Evolutionary conservation across 1,140 invertebrate species (phyloP), one percentile per base, ranked within the genome.

Genomic region (Drosophila pandora): DNA sequence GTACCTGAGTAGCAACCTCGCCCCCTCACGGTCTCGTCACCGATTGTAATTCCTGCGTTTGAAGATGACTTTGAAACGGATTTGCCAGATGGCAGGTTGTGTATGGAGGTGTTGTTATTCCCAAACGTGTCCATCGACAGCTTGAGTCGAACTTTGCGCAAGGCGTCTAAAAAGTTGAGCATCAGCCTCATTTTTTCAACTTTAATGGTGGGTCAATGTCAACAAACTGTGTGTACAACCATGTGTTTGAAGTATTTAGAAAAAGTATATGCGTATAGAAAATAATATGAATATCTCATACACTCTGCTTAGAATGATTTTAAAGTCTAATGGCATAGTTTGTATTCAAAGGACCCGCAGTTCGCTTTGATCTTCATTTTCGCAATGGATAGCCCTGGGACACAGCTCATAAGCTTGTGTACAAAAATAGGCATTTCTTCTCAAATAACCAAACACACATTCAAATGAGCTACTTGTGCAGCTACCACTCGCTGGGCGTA

Each of bases 381-480:
- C n/a, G 32, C 43, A 32, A 37, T 21, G 25, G 17, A 37, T 57
- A 28, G 63, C 49, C 43, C 57, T 28, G 41, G 32, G 57, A 10
- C 30, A 23, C 43, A 22, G 13, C 58, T 22, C 32, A 49, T 58
- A 63, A 21, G 41, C n/a, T n/a, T 25, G 21, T 3, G 23, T 22
- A 45, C 60, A 48, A 65, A 50, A 32, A 25, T 34, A 34, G 28
- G 25, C 47, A 30, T 28, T 30, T 64, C 64, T 50, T 21, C 10
- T 12, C 45, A 65, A 65, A 65, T 32, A 62, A 62, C 43, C 41
- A 13, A 9, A 34, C 37, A 39, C 45, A 64, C 45, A 64, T 43
- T 28, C 47, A 67, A 67, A 67, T 70, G 67, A 70, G 67, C 67
- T 70, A 70, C 32, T 57, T 69, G 56, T 6, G 43, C 52, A 57